phyloP scores from a whole-genome alignment of 2,797 vertebrate genomes.

The Serranus cabrilla region DNA sequence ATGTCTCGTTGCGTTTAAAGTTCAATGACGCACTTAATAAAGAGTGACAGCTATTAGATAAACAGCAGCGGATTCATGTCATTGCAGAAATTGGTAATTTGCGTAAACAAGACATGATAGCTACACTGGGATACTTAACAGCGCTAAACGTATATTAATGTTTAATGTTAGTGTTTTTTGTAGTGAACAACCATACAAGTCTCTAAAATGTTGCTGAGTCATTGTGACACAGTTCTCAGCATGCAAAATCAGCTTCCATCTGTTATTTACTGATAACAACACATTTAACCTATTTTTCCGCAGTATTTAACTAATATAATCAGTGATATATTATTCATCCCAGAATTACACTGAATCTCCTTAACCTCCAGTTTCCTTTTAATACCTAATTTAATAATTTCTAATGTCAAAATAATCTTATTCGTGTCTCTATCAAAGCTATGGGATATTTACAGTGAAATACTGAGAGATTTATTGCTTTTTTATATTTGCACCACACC shows the following conservation, averaged over 20 bases:
- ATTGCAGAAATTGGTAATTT: neutral
- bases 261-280: neutral
- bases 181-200: neutral
- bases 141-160: neutral
- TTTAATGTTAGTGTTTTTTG: neutral
- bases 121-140: neutral
- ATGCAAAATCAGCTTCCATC: neutral
- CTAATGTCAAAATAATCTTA: neutral
- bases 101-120: neutral
- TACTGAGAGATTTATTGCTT: neutral
- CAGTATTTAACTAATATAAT: neutral
- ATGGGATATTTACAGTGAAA: neutral
- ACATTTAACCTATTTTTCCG: neutral
- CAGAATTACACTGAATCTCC: neutral
- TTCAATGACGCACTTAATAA: slow-evolving; percentile 9
- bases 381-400: neutral
- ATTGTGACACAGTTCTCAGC: slow-evolving; percentile 27
- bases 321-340: too few species aligned
- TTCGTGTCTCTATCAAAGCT: neutral
- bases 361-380: neutral
- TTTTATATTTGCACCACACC: neutral
- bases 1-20: fast-evolving
- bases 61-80: neutral
- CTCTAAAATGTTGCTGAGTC: slow-evolving; percentile 41
- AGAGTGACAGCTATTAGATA: neutral